phyloP scores from a whole-genome alignment of 2,797 vertebrate species.

The Naso thynnoides region DNA sequence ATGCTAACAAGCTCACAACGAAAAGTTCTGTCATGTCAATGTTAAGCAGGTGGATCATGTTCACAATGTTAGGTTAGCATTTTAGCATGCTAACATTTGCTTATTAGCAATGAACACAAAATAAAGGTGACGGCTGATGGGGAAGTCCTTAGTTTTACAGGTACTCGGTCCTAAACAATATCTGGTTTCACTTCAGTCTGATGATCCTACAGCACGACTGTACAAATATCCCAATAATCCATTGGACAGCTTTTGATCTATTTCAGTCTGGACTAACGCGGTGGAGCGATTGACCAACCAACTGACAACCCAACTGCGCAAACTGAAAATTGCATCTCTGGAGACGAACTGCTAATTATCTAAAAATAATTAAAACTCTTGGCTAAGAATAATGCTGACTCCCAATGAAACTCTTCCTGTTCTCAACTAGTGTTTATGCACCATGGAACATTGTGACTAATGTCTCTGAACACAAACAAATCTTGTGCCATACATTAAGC shows the following conservation, averaged over 20 bases:
- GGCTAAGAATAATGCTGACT: background rate
- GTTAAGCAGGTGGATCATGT: too few species aligned
- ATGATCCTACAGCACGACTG: too few species aligned
- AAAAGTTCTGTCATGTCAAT: too few species aligned
- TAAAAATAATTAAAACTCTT: background rate
- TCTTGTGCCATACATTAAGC: constrained; percentile 16
- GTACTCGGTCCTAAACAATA: background rate
- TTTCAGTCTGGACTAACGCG: background rate
- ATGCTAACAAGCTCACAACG: too few species aligned
- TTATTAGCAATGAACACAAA: background rate
- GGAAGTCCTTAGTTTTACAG: background rate
- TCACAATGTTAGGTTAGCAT: background rate
- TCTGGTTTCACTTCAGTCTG: background rate
- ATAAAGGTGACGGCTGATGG: background rate
- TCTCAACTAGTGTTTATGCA: background rate
- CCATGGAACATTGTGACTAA: background rate
- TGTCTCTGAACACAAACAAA: background rate
- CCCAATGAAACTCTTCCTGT: background rate
- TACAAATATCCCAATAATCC: background rate
- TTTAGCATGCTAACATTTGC: background rate
- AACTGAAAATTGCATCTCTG: background rate
- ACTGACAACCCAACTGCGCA: too few species aligned
- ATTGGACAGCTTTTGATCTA: background rate
- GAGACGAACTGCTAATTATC: background rate
- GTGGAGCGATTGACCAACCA: background rate